A percentile compares a stretch with the other conserved stretches of the same genome.
Conservation (phyloP, 2,113 vertebrate genomes). For the Gopherus evgoodei region DNA sequence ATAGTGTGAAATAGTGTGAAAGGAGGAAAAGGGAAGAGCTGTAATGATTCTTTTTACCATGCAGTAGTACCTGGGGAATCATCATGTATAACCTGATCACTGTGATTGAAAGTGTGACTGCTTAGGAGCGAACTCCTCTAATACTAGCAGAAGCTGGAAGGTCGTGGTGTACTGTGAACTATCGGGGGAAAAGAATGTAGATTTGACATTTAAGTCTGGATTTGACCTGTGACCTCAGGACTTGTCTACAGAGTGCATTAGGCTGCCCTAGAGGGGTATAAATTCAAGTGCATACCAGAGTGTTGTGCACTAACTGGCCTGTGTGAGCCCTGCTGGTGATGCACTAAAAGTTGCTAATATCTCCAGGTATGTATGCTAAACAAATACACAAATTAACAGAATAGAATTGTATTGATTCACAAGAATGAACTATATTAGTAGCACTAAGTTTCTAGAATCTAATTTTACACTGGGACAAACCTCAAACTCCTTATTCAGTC, state of each 20-base stretch:
- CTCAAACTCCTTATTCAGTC: neutral
- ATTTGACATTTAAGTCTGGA: neutral
- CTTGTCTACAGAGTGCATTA: neutral
- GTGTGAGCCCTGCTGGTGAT: neutral
- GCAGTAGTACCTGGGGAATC: conserved; percentile 34
- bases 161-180: neutral
- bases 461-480: neutral
- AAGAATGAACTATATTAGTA: neutral
- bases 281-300: neutral
- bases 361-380: neutral
- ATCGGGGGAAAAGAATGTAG: neutral
- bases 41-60: conserved; percentile 61
- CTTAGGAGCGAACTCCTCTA: neutral
- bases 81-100: neutral
- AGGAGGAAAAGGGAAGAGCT: conserved; percentile 28
- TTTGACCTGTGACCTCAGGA: neutral
- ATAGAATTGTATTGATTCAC: neutral
- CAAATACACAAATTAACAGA: neutral
- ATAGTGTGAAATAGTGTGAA: conserved; percentile 27
- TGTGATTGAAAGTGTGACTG: conserved; percentile 31
- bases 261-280: neutral
- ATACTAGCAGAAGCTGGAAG: neutral
- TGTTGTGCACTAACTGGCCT: neutral
- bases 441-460: neutral
- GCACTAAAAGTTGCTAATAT: neutral